Base-by-base conservation (phyloP, 2,113 vertebrate species). In the Spheniscus mendiculus region DNA sequence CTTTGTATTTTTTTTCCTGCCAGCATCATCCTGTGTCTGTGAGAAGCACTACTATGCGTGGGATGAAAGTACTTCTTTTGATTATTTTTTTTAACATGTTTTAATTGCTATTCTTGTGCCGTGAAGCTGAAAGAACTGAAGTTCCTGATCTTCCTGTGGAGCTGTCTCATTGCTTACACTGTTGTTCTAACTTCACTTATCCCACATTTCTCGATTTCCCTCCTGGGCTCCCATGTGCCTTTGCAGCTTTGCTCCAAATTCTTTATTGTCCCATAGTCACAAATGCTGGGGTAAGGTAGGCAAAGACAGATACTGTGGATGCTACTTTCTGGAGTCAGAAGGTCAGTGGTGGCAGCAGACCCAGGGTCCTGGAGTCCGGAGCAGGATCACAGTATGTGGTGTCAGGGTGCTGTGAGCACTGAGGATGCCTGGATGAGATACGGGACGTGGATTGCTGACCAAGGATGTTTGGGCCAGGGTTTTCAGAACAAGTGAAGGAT, bases 31-130 rank as follows among this genome's bases (percentile, higher is more conserved):
- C 56, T 71, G 10, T 91, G 47, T 82, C 70, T 89, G 22, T 89
- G 44, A 91, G 61, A 93, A 82, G 49, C 65, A 29, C 34, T 76
- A 5, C 30, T 69, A 10, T 38, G 52, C 0, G 36, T 90, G 91
- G 93, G 89, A 95, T 73, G 79, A 87, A 90, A 83, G 56, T 40
- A 71, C 25, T 91, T 90, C n/a, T 91, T 96, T 91, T 91, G 81
- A 95, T 94, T 16, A 6, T 44, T 12, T 78, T 38, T 83, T 97
- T 93, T 82, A 65, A 81, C 21, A 69, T 87, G 38, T 84, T 89
- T 56, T 84, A 83, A 90, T 89, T 85, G 52, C 56, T 82, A 49
- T 95, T 97, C 50, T 84, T 91, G 61, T 2, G 19, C 61, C 40
- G 56, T 49, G 36, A 86, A 40, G 38, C 74, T 93, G 71, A 67